Evolutionary conservation across 2,888 invertebrate genomes (phyloP).

Genomic region (Thera obeliscata): DNA sequence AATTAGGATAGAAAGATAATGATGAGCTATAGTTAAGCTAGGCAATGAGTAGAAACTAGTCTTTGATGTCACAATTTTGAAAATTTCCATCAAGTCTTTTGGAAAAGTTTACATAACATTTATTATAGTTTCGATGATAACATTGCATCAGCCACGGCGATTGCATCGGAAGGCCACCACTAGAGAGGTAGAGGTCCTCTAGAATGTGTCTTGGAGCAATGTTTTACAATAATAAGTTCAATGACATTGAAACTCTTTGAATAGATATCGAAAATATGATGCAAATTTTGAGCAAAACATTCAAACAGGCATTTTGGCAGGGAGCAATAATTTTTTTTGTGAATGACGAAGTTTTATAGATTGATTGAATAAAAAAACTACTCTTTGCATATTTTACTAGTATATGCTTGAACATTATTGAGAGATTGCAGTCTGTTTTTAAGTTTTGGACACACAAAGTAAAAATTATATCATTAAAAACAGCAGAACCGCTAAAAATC

Average conservation of each 20-base stretch:
- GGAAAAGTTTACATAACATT: conserved; percentile 29
- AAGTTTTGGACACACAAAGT: no score
- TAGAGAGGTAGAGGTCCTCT: conserved; percentile 14
- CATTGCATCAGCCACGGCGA: conserved; percentile 66
- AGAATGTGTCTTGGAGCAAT: neutral
- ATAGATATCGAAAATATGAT: conserved; percentile 20
- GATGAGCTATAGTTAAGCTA: no score
- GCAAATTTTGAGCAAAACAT: conserved; percentile 14
- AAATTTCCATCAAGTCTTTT: conserved; percentile 3
- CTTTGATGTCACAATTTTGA: neutral
- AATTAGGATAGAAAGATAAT: no score
- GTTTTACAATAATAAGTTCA: conserved; percentile 23
- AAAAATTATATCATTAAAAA: no score
- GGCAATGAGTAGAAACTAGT: no score
- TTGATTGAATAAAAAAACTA: no score
- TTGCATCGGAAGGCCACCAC: conserved; percentile 42
- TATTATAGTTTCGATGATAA: conserved; percentile 37
- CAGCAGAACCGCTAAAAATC: no score
- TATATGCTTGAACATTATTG: no score
- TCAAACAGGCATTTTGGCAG: neutral
- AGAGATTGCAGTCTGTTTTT: no score
- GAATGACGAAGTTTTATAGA: neutral
- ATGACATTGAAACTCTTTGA: conserved; percentile 22
- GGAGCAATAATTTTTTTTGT: neutral
- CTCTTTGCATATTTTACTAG: no score